phyloP scores from a whole-genome alignment of 2,888 invertebrate genomes.

The Tanypteryx hageni region DNA sequence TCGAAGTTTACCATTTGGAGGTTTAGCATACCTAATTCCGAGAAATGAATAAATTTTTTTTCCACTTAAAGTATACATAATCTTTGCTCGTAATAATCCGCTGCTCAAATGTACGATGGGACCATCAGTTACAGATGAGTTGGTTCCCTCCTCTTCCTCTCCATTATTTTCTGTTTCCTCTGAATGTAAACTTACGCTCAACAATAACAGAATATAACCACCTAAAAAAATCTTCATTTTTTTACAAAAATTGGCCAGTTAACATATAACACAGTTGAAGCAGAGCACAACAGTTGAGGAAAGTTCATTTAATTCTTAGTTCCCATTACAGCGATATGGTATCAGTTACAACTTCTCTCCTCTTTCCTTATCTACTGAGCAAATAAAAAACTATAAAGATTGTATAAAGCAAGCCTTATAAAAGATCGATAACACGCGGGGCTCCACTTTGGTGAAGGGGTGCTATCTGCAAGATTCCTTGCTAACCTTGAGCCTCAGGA shows the following conservation, averaged over 20 bases:
- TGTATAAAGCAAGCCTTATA: neutral
- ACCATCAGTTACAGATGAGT: neutral
- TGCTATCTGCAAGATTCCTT: no score
- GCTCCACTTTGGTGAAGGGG: no score
- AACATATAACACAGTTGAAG: neutral
- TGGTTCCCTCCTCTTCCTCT: neutral
- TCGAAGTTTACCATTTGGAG: constrained; percentile 2
- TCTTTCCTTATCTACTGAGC: constrained; percentile 19
- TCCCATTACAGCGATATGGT: neutral
- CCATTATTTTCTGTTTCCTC: neutral
- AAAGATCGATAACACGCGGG: no score
- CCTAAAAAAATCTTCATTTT: neutral
- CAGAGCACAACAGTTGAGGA: neutral
- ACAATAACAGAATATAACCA: neutral
- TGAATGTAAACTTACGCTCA: neutral
- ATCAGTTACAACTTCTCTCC: neutral
- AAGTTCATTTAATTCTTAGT: neutral
- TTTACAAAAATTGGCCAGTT: neutral
- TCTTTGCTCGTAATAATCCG: constrained; percentile 47
- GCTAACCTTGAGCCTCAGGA: no score
- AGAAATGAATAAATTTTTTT: constrained; percentile 40
- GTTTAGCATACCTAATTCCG: constrained; percentile 41
- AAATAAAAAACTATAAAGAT: neutral
- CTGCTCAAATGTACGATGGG: neutral
- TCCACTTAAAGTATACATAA: neutral